phyloP scores from a whole-genome alignment of 2,888 invertebrate genomes.

The Drosophila paramelanica region DNA sequence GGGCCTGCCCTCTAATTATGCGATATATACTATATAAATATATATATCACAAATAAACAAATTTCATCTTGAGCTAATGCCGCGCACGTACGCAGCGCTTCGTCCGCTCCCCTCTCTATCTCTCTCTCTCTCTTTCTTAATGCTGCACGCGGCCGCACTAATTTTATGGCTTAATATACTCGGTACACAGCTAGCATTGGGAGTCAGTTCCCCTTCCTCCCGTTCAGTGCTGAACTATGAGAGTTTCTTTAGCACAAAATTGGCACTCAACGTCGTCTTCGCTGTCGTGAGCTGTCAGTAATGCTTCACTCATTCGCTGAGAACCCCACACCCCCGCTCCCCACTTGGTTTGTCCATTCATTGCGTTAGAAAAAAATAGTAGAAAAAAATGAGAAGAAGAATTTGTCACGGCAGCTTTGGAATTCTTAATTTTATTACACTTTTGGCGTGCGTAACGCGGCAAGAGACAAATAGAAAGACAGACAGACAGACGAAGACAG shows the following conservation, averaged over 20 bases:
- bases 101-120: too few relatives aligned
- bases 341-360: constrained; percentile 39
- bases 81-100: constrained; percentile 56
- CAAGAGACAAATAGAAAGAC: constrained; percentile 57
- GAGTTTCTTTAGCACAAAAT: constrained; percentile 66
- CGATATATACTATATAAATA: constrained; percentile 25
- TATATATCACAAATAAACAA: constrained; percentile 68
- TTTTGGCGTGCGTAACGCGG: constrained; percentile 66
- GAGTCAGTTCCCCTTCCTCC: constrained; percentile 8
- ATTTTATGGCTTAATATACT: constrained; percentile 82
- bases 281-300: constrained; percentile 66
- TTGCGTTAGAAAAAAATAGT: constrained; percentile 40
- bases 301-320: constrained; percentile 64
- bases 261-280: constrained; percentile 72
- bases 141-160: constrained; percentile 68
- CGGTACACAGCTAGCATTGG: constrained; percentile 44
- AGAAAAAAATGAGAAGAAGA: constrained; percentile 33
- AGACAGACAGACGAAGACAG: constrained; percentile 15
- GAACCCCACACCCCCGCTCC: constrained; percentile 3
- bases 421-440: constrained; percentile 83
- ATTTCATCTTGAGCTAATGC: constrained; percentile 69
- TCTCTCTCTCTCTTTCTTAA: neutral
- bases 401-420: constrained; percentile 83
- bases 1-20: constrained; percentile 64
- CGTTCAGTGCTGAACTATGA: constrained; percentile 51